Conservation (phyloP, 1,140 invertebrate genomes). For the Megalopta genalis region DNA sequence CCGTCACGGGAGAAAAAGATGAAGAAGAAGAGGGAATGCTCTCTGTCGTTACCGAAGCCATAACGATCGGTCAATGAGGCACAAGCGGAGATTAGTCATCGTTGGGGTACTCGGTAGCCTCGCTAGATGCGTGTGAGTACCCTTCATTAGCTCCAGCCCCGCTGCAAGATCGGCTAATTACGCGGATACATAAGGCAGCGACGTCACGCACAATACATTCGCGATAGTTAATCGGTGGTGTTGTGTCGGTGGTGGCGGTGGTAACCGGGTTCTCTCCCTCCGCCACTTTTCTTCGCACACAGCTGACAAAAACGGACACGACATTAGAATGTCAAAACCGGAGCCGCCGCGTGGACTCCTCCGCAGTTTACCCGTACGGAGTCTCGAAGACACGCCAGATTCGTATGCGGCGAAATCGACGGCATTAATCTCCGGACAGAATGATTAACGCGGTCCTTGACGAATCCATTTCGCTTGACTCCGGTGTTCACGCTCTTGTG, state of each 20-base stretch:
- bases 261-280: too few relatives aligned
- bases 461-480: not conserved
- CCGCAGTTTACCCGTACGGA: not conserved
- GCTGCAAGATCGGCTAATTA: constrained; percentile 72
- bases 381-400: not conserved
- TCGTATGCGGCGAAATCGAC: not conserved
- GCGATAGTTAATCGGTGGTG: constrained; percentile 49
- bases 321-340: constrained; percentile 40
- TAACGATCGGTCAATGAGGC: constrained; percentile 75
- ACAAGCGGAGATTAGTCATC: constrained; percentile 73
- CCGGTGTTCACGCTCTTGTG: not conserved
- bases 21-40: constrained; percentile 24
- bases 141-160: constrained; percentile 70
- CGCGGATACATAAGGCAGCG: constrained; percentile 53
- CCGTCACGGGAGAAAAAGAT: constrained; percentile 35
- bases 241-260: too few relatives aligned
- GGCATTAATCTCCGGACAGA: not conserved
- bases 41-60: constrained; percentile 69
- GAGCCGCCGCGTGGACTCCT: not conserved
- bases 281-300: constrained; percentile 13
- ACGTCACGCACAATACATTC: constrained; percentile 64
- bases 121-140: constrained; percentile 44
- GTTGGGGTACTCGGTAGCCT: constrained; percentile 61
- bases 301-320: not conserved
- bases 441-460: not conserved